Conservation (phyloP, 1,140 invertebrate genomes). For the Drosophila nigrodunni region DNA sequence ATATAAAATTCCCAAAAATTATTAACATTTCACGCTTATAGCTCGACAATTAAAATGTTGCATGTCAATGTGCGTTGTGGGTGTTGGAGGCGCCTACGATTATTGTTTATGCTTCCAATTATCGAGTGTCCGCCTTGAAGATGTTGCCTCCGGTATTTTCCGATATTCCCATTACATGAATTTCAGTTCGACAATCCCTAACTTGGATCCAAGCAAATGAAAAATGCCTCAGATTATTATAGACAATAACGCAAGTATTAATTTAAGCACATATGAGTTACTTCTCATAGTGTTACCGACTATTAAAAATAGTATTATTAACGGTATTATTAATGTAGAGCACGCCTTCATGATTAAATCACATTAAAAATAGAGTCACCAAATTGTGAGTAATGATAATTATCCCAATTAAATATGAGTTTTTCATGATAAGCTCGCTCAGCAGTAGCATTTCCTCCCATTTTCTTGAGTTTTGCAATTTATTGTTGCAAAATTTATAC, state of each 20-base stretch:
- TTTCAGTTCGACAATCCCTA: neutral
- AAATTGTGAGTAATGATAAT: too few species aligned
- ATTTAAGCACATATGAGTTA: neutral
- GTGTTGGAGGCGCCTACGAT: constrained; percentile 7
- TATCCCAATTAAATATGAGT: too few species aligned
- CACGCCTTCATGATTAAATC: too few species aligned
- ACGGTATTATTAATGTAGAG: too few species aligned
- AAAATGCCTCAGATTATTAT: neutral
- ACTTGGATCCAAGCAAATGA: constrained; percentile 4
- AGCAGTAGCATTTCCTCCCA: too few species aligned
- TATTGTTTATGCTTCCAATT: constrained; percentile 37
- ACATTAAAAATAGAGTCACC: too few species aligned
- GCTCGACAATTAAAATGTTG: constrained; percentile 51
- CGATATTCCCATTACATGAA: constrained; percentile 21
- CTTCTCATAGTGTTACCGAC: neutral
- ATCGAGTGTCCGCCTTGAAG: constrained; percentile 35
- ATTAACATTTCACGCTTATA: constrained; percentile 13
- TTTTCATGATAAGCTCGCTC: too few species aligned
- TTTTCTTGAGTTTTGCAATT: too few species aligned
- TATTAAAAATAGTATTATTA: too few species aligned
- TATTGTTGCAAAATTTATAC: neutral
- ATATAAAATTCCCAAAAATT: constrained; percentile 37
- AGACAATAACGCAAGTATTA: neutral
- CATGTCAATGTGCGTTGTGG: constrained; percentile 14
- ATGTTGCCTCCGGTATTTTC: constrained; percentile 50